These are phyloP conservation scores for Tiaroga cobitis DNA, from an alignment of 2,797 vertebrate genomes.

Conservation along the genomic window DNA sequence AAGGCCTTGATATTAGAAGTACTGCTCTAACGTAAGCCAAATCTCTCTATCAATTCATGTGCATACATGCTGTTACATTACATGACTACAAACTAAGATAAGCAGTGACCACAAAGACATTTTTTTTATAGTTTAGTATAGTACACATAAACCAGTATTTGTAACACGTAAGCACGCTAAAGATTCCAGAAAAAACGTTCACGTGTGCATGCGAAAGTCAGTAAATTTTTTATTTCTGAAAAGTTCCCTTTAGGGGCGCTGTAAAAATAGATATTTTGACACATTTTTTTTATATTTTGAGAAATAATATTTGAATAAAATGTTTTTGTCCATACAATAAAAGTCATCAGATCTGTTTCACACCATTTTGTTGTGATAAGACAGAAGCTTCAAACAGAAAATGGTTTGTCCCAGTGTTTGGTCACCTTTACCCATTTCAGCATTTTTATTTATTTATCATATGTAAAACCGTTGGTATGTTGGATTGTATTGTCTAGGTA, in stretches of 20 bases:
- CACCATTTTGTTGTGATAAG: neutral
- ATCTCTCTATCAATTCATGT: neutral
- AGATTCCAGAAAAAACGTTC: neutral
- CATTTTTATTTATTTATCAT: neutral
- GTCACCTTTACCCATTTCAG: slow-evolving; percentile 21
- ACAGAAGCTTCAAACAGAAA: slow-evolving; percentile 21
- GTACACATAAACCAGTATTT: neutral
- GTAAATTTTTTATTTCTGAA: neutral
- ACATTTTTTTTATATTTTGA: neutral
- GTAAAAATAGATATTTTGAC: neutral
- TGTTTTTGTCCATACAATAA: neutral
- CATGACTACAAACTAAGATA: neutral
- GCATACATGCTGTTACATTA: neutral
- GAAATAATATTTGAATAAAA: neutral
- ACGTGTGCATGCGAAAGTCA: neutral
- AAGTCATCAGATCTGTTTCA: neutral
- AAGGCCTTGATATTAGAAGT: no score
- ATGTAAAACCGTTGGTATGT: slow-evolving; percentile 19
- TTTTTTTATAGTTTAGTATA: neutral
- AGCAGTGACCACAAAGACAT: neutral
- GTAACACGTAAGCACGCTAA: neutral
- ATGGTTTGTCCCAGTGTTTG: neutral
- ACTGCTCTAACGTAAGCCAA: neutral
- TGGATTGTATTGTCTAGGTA: slow-evolving; percentile 28
- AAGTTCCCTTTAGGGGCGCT: neutral